phyloP scores from a whole-genome alignment of 2,888 invertebrate genomes.

The Chloromyia formosa region DNA sequence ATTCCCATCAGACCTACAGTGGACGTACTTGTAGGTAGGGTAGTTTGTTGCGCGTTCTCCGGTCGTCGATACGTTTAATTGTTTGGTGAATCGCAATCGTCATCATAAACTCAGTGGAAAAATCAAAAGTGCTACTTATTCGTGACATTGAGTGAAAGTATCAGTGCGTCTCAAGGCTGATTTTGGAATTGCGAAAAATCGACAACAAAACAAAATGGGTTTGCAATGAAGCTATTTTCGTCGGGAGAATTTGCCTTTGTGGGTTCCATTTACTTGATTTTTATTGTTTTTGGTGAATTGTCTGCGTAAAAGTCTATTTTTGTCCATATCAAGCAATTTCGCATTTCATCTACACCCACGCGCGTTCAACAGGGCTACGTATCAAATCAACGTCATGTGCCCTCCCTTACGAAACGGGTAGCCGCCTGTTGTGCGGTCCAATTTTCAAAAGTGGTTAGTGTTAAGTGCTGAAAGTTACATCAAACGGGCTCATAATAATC shows the following conservation, averaged over 20 bases:
- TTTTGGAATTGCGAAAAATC: background rate
- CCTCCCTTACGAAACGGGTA: conserved; percentile 3
- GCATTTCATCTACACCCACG: background rate
- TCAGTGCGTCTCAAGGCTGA: background rate
- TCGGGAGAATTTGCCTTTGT: background rate
- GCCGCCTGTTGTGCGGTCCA: background rate
- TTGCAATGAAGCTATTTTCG: background rate
- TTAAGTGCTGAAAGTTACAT: background rate
- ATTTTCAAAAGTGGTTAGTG: background rate
- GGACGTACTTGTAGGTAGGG: no score
- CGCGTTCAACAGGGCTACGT: background rate
- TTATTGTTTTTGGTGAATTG: background rate
- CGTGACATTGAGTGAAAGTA: background rate
- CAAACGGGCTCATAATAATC: background rate
- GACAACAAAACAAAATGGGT: background rate
- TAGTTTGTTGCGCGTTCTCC: no score
- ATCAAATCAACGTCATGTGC: background rate
- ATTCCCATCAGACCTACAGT: background rate
- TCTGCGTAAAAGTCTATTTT: background rate
- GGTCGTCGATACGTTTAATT: no score
- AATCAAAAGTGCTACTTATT: no score
- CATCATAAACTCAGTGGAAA: no score
- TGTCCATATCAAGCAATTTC: background rate
- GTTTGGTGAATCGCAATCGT: no score
- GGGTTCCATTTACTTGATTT: background rate